Conservation (phyloP, 2,888 invertebrate genomes). For the Fragum whitleyi region DNA sequence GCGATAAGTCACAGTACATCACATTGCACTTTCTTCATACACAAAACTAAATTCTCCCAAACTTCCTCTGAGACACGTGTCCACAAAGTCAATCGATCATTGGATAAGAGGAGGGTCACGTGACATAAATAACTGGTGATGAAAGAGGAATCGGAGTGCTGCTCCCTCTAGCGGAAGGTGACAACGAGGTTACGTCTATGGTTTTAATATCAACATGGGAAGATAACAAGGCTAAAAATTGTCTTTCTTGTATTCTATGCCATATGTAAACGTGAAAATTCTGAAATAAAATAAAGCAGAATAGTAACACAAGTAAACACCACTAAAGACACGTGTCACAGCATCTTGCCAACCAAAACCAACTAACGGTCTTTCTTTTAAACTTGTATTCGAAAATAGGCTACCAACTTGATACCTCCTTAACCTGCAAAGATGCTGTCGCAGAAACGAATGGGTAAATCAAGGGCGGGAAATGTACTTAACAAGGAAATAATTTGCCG, state of each 20-base stretch:
- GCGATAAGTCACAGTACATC: background rate
- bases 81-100: background rate
- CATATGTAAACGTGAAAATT: slow-evolving; percentile 72
- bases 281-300: slow-evolving; percentile 62
- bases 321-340: too few relatives aligned
- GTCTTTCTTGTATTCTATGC: slow-evolving; percentile 29
- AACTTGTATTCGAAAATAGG: too few relatives aligned
- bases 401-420: too few relatives aligned
- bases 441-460: too few relatives aligned
- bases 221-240: slow-evolving; percentile 1
- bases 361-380: too few relatives aligned
- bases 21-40: background rate
- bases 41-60: background rate
- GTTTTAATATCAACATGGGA: slow-evolving; percentile 26
- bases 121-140: slow-evolving; percentile 7
- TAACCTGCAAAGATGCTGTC: too few relatives aligned
- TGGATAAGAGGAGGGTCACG: background rate
- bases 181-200: slow-evolving; percentile 19
- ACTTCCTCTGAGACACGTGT: background rate
- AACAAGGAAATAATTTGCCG: too few relatives aligned
- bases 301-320: slow-evolving; percentile 4
- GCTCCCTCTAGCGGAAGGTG: slow-evolving; percentile 16
- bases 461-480: too few relatives aligned
- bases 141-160: slow-evolving; percentile 11
- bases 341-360: too few relatives aligned